Percentiles rank a stretch among this genome's conserved stretches.
phyloP scores from a whole-genome alignment of 2,888 invertebrate genomes.

The Eumerus sabulonum region DNA sequence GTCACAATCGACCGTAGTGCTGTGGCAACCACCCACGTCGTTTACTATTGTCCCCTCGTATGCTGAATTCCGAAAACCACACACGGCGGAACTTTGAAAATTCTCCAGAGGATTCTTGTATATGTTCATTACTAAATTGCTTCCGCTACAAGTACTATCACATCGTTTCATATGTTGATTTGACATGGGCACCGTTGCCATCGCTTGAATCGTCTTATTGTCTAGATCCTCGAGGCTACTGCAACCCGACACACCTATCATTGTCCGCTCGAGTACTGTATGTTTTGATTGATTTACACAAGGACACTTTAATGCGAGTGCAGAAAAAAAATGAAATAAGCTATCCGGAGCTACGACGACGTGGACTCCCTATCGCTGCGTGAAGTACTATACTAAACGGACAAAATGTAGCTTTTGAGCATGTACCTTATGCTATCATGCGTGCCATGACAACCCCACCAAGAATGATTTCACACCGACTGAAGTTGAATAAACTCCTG shows the following conservation, averaged over 20 bases:
- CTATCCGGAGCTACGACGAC: not conserved
- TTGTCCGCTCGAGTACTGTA: no score
- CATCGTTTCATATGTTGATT: conserved; percentile 70
- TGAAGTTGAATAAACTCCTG: conserved; percentile 55
- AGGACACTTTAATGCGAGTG: not conserved
- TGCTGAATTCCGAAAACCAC: conserved; percentile 63
- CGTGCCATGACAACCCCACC: conserved; percentile 2
- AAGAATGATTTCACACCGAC: conserved; percentile 17
- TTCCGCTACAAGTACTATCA: conserved; percentile 72
- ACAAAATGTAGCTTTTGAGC: conserved; percentile 17
- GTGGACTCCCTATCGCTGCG: conserved; percentile 38
- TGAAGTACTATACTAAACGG: conserved; percentile 51
- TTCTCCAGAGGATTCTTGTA: conserved; percentile 71
- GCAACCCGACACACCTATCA: conserved; percentile 68
- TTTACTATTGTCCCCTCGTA: conserved; percentile 60
- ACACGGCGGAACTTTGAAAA: conserved; percentile 51
- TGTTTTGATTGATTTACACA: no score
- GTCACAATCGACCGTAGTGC: conserved; percentile 33
- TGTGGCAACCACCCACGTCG: conserved; percentile 40
- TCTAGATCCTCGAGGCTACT: conserved; percentile 69
- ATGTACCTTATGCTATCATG: not conserved
- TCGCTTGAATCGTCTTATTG: conserved; percentile 8
- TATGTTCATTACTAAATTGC: conserved; percentile 71
- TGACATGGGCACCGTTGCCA: conserved; percentile 37
- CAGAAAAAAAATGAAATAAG: not conserved